Evolutionary conservation across 2,888 invertebrate genomes (phyloP).

Genomic region (Cosmia trapezina): DNA sequence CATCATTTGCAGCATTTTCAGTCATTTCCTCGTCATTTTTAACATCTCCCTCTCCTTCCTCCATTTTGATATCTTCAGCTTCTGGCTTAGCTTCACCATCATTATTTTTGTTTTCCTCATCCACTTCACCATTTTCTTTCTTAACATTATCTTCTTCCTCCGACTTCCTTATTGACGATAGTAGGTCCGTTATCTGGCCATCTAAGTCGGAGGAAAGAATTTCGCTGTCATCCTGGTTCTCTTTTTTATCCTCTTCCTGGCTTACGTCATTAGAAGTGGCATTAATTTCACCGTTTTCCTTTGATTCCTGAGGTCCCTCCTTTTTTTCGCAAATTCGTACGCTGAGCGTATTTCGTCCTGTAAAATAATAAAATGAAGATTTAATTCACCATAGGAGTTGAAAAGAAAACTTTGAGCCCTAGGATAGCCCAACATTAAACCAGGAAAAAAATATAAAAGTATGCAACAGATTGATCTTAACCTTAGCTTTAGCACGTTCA

Average conservation of each 20-base stretch:
- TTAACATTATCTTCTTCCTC: constrained; percentile 61
- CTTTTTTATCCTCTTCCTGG: constrained; percentile 5
- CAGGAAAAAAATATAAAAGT: background rate
- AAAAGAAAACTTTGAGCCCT: background rate
- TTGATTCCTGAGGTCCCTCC: constrained; percentile 21
- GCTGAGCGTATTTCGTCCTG: constrained; percentile 73
- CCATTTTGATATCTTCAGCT: background rate
- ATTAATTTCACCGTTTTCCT: constrained; percentile 37
- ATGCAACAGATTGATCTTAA: background rate
- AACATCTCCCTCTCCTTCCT: constrained; percentile 19
- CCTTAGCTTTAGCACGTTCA: background rate
- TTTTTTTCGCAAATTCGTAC: constrained; percentile 73
- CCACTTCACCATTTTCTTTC: constrained; percentile 12
- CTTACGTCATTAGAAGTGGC: constrained; percentile 8
- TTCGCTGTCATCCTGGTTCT: constrained; percentile 27
- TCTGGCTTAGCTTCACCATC: constrained; percentile 17
- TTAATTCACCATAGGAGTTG: background rate
- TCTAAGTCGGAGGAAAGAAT: constrained; percentile 68
- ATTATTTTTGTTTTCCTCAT: constrained; percentile 28
- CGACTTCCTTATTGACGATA: constrained; percentile 72
- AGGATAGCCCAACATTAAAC: background rate
- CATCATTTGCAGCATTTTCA: constrained; percentile 23
- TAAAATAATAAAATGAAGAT: constrained; percentile 27
- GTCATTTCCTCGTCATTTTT: constrained; percentile 23
- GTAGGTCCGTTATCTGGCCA: constrained; percentile 77